A percentile compares a stretch with the other conserved stretches of the same genome.
These are phyloP conservation scores for Leucopternis melanops DNA, from an alignment of 2,113 vertebrate species.

Conservation along the genomic window DNA sequence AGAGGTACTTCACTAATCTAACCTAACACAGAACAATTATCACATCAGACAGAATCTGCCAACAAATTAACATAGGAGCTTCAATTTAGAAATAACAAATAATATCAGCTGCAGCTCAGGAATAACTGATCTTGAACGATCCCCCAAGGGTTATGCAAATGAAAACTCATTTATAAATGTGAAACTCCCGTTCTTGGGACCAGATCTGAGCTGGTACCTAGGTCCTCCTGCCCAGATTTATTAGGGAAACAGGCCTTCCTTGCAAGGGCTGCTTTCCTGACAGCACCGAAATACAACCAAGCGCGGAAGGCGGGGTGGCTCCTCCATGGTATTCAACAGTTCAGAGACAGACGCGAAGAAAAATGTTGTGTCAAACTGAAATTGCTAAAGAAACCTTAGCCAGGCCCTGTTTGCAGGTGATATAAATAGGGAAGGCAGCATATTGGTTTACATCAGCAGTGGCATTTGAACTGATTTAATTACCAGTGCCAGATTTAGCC, in stretches of 20 bases:
- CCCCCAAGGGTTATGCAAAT: slow-evolving; percentile 5
- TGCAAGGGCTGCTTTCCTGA: slow-evolving; percentile 40
- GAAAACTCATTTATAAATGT: slow-evolving; percentile 1
- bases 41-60: slow-evolving; percentile 11
- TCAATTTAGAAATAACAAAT: slow-evolving; percentile 42
- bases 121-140: background rate
- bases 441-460: slow-evolving; percentile 67
- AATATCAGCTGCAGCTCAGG: slow-evolving; percentile 28
- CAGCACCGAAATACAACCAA: slow-evolving; percentile 18
- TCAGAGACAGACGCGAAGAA: slow-evolving; percentile 64
- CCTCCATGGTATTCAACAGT: slow-evolving; percentile 48
- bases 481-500: slow-evolving; percentile 67
- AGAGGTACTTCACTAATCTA: background rate
- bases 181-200: background rate
- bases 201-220: background rate
- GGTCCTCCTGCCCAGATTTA: background rate
- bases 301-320: slow-evolving; percentile 12
- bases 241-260: background rate
- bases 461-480: slow-evolving; percentile 68
- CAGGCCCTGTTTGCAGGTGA: slow-evolving; percentile 63
- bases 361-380: slow-evolving; percentile 66
- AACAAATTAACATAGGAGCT: slow-evolving; percentile 30
- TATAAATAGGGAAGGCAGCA: slow-evolving; percentile 66
- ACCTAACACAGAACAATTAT: slow-evolving; percentile 4
- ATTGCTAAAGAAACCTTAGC: slow-evolving; percentile 65